Conservation (phyloP, 30 jellyfish, hydroid and myxozoan species). For the Clytia hemisphaerica region DNA sequence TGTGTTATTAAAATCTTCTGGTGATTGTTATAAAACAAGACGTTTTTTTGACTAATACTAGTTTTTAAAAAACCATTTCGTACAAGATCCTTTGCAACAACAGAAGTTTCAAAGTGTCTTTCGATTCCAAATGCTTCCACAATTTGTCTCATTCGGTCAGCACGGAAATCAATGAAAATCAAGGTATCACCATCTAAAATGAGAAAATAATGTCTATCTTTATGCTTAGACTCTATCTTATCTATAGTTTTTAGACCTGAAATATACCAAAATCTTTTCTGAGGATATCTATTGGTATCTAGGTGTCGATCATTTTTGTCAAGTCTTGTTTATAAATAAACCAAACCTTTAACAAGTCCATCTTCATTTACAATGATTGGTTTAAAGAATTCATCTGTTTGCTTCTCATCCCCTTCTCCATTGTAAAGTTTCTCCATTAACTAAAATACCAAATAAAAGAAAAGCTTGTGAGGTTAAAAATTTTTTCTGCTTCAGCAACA, state of each 20-base stretch:
- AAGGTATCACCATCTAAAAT: conserved; percentile 86
- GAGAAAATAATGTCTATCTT: no score
- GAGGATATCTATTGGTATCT: no score
- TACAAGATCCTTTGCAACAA: conserved; percentile 77
- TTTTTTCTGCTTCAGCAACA: not conserved
- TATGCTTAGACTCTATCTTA: no score
- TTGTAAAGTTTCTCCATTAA: conserved; percentile 55
- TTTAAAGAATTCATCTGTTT: conserved; percentile 94
- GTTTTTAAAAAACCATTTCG: not conserved
- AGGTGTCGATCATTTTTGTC: not conserved
- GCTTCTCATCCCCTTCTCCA: conserved; percentile 47
- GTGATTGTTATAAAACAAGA: not conserved
- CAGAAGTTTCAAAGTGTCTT: conserved; percentile 82
- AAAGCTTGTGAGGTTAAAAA: not conserved
- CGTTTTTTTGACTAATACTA: no score
- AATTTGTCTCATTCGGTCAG: conserved; percentile 99
- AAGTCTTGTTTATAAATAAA: no score
- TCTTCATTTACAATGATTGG: conserved; percentile 82
- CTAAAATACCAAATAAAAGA: conserved; percentile 20
- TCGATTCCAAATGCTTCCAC: conserved; percentile 87
- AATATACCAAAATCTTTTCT: no score
- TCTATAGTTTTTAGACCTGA: no score
- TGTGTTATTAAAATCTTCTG: not conserved
- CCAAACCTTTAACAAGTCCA: conserved; percentile 72
- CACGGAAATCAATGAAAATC: conserved; percentile 90